phyloP scores from a whole-genome alignment of 2,113 vertebrate genomes.

The Silurus glanis region DNA sequence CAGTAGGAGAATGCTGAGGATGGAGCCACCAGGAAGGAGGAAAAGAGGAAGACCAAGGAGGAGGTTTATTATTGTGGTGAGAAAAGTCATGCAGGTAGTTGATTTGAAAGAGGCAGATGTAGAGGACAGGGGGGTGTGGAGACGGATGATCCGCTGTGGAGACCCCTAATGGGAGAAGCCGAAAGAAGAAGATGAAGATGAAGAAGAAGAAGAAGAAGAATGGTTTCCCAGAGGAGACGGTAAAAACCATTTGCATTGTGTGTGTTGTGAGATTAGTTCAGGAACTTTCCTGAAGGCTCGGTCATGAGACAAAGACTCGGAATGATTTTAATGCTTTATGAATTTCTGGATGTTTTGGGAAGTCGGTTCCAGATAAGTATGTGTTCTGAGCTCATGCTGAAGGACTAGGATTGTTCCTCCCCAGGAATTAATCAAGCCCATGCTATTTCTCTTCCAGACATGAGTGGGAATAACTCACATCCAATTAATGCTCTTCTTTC shows the following conservation, averaged over 20 bases:
- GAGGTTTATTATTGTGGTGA: too few species aligned
- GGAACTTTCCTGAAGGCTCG: not conserved
- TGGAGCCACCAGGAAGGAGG: too few species aligned
- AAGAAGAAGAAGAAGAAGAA: too few species aligned
- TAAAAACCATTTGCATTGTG: not conserved
- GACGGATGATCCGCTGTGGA: too few species aligned
- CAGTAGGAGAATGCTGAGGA: too few species aligned
- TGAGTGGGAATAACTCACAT: not conserved
- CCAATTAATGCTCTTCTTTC: conserved; percentile 21
- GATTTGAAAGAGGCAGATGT: too few species aligned
- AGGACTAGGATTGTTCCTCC: conserved; percentile 21
- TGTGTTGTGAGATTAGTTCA: not conserved
- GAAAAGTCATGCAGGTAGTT: too few species aligned
- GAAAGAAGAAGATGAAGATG: too few species aligned
- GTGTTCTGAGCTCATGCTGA: not conserved
- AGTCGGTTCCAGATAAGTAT: not conserved
- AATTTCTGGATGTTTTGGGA: not conserved
- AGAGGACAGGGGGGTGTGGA: too few species aligned
- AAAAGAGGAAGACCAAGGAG: too few species aligned
- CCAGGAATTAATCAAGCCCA: conserved; percentile 38
- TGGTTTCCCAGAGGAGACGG: too few species aligned
- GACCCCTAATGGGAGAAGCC: too few species aligned
- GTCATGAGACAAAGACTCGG: not conserved
- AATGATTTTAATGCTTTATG: not conserved
- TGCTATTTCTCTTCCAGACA: not conserved